A percentile compares a stretch with the other conserved stretches of the same genome.
phyloP scores from a whole-genome alignment of 2,113 vertebrate genomes.

The Calyptommatus sinebrachiatus region DNA sequence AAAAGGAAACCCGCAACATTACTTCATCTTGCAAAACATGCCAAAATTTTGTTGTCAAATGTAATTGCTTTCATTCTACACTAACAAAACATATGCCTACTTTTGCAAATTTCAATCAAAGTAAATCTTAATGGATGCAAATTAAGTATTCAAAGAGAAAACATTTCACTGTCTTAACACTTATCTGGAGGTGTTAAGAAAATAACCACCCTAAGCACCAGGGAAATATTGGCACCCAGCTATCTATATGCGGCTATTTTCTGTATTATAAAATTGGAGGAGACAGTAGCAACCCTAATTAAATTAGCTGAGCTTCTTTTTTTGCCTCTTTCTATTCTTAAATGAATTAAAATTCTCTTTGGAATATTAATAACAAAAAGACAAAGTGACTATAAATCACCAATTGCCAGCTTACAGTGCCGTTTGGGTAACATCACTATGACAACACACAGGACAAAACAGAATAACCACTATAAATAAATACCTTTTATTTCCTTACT shows the following conservation, averaged over 20 bases:
- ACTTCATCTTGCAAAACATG: not conserved
- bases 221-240: not conserved
- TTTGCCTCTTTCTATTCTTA: conserved; percentile 5
- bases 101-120: conserved; percentile 4
- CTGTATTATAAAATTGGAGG: conserved; percentile 2
- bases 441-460: conserved; percentile 12
- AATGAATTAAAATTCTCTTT: conserved; percentile 21
- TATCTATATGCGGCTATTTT: not conserved
- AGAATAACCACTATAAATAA: not conserved
- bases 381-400: conserved; percentile 15
- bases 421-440: not conserved
- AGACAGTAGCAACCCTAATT: not conserved
- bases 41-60: not conserved
- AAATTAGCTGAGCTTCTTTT: conserved; percentile 19
- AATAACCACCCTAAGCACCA: conserved; percentile 19
- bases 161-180: conserved; percentile 18
- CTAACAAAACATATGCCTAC: not conserved
- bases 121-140: not conserved
- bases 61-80: not conserved
- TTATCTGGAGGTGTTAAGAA: conserved; percentile 27
- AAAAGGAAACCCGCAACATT: not conserved
- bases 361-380: not conserved
- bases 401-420: not conserved
- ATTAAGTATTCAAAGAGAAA: not conserved
- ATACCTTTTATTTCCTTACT: not conserved